Percentiles rank a stretch among this genome's conserved stretches.
phyloP scores from a whole-genome alignment of 2,113 vertebrate species.

The Falcunculus frontatus region DNA sequence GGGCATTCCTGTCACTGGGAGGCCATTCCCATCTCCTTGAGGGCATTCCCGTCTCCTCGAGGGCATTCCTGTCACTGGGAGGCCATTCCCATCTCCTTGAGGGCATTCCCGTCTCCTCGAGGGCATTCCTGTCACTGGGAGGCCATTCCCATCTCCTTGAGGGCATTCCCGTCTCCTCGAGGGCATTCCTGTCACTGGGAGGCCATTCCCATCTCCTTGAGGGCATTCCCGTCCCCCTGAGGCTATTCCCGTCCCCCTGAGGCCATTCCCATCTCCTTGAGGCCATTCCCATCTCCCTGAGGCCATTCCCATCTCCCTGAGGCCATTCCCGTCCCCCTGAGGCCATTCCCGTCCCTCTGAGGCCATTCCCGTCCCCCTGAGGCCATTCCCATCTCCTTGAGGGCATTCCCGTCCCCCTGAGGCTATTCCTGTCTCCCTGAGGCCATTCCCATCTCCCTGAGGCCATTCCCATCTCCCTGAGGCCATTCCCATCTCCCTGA shows the following conservation, averaged over 20 bases:
- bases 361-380: fast-evolving
- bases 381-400: neutral
- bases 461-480: neutral
- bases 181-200: fast-evolving
- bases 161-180: fast-evolving
- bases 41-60: fast-evolving
- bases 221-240: fast-evolving
- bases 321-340: fast-evolving
- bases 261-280: fast-evolving
- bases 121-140: neutral
- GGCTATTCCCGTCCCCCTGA: fast-evolving
- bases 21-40: fast-evolving
- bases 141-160: fast-evolving
- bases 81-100: fast-evolving
- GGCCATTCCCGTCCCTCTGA: fast-evolving
- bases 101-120: fast-evolving
- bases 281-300: fast-evolving
- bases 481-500: fast-evolving
- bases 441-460: neutral
- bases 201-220: fast-evolving
- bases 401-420: neutral
- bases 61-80: fast-evolving
- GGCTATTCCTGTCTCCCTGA: neutral
- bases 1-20: fast-evolving
- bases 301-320: fast-evolving